Evolutionary conservation across 2,797 vertebrate genomes (phyloP).

Genomic region (Esox masquinongy): DNA sequence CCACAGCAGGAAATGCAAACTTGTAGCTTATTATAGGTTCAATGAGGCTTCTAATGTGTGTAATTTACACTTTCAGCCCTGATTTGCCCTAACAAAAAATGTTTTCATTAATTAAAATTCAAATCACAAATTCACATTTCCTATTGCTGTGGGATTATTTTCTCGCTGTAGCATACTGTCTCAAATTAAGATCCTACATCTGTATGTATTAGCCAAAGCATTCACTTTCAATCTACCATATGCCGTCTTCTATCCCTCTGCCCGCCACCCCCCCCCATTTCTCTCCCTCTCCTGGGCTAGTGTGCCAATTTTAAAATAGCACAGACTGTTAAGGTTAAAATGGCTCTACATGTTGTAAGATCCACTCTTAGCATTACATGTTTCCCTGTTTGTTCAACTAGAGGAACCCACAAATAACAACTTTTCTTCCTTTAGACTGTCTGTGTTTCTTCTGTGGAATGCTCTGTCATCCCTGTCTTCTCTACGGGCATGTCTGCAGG

Average conservation of each 20-base stretch:
- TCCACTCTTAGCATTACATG: background rate
- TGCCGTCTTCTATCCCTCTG: background rate
- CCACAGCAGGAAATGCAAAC: no score
- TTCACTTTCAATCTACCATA: background rate
- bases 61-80: no score
- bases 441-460: background rate
- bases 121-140: no score
- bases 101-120: no score
- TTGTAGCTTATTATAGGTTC: no score
- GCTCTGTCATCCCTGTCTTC: background rate
- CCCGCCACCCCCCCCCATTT: background rate
- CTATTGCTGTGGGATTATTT: no score
- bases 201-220: background rate
- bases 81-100: no score
- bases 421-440: background rate
- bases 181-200: no score
- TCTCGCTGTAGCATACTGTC: no score
- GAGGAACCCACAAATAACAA: background rate
- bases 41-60: no score
- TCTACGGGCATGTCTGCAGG: slow-evolving; percentile 6
- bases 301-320: background rate
- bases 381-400: background rate
- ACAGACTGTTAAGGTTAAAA: slow-evolving; percentile 3
- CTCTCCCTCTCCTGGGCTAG: background rate
- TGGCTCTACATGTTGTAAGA: background rate